phyloP scores from a whole-genome alignment of 2,113 vertebrate genomes.

The Sialia sialis region DNA sequence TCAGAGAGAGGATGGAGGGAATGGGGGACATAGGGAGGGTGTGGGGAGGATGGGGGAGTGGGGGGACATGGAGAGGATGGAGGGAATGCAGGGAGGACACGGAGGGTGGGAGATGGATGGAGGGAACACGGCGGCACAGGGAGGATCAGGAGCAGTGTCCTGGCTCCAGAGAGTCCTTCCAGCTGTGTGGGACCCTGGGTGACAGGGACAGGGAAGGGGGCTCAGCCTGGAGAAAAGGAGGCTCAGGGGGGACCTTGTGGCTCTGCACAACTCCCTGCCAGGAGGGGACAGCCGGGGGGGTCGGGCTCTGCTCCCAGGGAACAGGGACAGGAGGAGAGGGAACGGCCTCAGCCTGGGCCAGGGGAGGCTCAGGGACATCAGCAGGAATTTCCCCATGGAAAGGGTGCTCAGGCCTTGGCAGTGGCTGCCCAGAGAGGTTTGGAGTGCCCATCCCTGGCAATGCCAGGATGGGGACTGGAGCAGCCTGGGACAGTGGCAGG shows the following conservation, averaged over 20 bases:
- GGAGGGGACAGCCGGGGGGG: background rate
- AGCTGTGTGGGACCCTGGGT: background rate
- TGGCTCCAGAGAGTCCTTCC: background rate
- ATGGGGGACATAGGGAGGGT: background rate
- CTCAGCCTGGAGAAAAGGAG: background rate
- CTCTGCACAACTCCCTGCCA: background rate
- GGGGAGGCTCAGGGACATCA: accelerated
- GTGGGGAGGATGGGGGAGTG: background rate
- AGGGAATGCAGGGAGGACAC: background rate
- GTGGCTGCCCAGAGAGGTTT: background rate
- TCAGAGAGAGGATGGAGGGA: background rate
- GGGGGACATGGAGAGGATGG: background rate
- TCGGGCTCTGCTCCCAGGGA: background rate
- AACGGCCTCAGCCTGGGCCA: background rate
- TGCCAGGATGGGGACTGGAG: background rate
- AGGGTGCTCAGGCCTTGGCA: accelerated
- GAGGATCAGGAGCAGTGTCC: background rate
- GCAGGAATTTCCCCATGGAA: background rate
- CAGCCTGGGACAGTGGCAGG: background rate
- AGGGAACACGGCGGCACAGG: no score
- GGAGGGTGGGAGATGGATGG: background rate
- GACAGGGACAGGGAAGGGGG: background rate
- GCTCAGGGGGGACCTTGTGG: background rate
- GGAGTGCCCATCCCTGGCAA: background rate
- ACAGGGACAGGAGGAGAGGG: background rate